phyloP scores from a whole-genome alignment of 2,113 vertebrate species.

The Coptodon bakossiorum region DNA sequence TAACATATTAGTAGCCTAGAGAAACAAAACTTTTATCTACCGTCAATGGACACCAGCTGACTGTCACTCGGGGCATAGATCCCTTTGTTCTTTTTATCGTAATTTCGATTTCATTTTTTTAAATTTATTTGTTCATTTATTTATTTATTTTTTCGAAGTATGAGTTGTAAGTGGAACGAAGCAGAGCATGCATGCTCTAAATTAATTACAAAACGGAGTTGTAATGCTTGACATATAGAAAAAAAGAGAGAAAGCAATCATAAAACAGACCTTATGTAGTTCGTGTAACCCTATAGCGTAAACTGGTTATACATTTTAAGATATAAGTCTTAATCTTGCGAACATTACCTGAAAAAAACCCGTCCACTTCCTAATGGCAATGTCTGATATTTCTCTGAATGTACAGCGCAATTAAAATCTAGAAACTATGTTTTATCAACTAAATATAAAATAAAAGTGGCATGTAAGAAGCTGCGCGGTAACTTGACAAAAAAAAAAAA shows the following conservation, averaged over 20 bases:
- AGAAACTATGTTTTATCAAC: neutral
- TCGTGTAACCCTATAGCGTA: neutral
- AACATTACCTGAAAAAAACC: neutral
- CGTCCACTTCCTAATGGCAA: neutral
- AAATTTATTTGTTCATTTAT: neutral
- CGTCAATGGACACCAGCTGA: conserved; percentile 90
- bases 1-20: conserved; percentile 83
- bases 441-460: neutral
- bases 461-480: neutral
- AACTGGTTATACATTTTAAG: neutral
- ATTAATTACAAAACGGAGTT: neutral
- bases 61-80: conserved; percentile 82
- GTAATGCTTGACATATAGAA: neutral
- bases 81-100: neutral
- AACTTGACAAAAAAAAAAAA: neutral
- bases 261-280: neutral
- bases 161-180: neutral
- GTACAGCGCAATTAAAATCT: neutral
- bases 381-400: neutral
- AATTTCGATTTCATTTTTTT: neutral
- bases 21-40: conserved; percentile 87
- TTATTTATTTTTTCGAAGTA: neutral
- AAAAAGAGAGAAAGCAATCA: neutral
- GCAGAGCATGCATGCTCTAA: neutral
- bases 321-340: neutral